Evolutionary conservation across 2,113 vertebrate species (phyloP), one percentile per base, ranked within the genome.

Genomic region (Nettapus auritus): DNA sequence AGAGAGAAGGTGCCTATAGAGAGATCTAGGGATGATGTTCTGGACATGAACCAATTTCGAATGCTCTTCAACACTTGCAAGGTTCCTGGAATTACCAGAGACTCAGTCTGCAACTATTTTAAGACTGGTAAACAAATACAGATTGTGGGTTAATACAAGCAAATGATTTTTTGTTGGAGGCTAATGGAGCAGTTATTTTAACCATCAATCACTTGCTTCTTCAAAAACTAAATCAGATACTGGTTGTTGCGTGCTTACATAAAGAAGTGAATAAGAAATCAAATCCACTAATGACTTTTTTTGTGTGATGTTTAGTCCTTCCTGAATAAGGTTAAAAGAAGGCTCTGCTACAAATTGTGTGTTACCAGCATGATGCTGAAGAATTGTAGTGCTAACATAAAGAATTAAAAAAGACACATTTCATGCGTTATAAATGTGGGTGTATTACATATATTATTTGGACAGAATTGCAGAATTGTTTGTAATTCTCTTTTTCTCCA

Each of bases 1-100:
- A 99, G 99, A 62, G 99, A 99, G 97, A 98, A 97, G 82, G 74
- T 99, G 74, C 86, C 97, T 74, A 91, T 98, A 62, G 98, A 99
- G 85, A 99, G 98, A 97, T 86, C 97, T 94, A 97, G 98, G 34
- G 97, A 97, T 93, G 71, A 36, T 31, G 94, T 98, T 36, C 97
- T 99, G 66, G 99, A 99, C 96, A 99, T 99, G 99, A 97, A 97
- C 94, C 99, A 99, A 74, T 99, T 99, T 96, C 98, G 98, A 92
- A 99, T 98, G 98, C 83, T 99, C 22, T 99, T 98, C 98, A 98
- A 98, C 74, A 99, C 99, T 73, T 99, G 99, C 97, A 99, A 98
- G 98, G 97, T 99, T 82, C 99, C 99, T 46, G 99, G 99, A 88
- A 57, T 98, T 77, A 97, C 97, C 80, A 99, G 98, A 96, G 99